Base-by-base conservation (phyloP, 2,113 vertebrate genomes). In the Elgaria multicarinata region DNA sequence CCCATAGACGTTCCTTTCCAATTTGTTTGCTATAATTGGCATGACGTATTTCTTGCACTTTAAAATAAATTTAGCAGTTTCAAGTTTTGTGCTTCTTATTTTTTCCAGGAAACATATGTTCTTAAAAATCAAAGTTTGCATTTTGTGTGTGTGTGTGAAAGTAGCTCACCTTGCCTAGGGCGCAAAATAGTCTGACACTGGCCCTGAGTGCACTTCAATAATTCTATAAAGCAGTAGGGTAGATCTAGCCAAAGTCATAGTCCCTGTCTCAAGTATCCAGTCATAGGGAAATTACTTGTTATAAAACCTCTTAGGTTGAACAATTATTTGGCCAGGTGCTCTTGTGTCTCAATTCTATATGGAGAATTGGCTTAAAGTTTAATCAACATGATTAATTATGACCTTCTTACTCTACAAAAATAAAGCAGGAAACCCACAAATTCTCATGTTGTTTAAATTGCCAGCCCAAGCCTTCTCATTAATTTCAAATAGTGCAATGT, bases 401-500 rank as follows among this genome's bases (percentile, higher is more conserved):
- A 36, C 58, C 46, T 88, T 94, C 31, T 91, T 87, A 86, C 18
- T 92, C 50, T 58, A 18, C 28, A 72, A 31, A 90, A 94, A 89
- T 84, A 58, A 7, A 75, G 83, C 78, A 31, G 55, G 62, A 1
- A 53, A 44, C 1, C 0, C 91, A 62, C 42, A 31, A 92, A 93
- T 84, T 91, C 20, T 44, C 87, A 18, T n/a, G 8, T 5, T 42
- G 81, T 89, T 86, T 87, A 80, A 90, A 83, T 74, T 93, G n/a
- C 71, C n/a, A 44, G 20, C 46, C 31, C 31, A 87, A 90, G 58
- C 1, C 33, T 13, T 86, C 13, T 66, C 20, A 90, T 83, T 87
- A 42, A 79, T 71, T 92, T 87, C 20, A 85, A 92, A 36, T 58
- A 89, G 79, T 7, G 76, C 50, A 91, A 85, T 44, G 18, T 75